Evolutionary conservation across 2,888 invertebrate genomes (phyloP), one percentile per base, ranked within the genome.

Genomic region (Parnassius apollo): DNA sequence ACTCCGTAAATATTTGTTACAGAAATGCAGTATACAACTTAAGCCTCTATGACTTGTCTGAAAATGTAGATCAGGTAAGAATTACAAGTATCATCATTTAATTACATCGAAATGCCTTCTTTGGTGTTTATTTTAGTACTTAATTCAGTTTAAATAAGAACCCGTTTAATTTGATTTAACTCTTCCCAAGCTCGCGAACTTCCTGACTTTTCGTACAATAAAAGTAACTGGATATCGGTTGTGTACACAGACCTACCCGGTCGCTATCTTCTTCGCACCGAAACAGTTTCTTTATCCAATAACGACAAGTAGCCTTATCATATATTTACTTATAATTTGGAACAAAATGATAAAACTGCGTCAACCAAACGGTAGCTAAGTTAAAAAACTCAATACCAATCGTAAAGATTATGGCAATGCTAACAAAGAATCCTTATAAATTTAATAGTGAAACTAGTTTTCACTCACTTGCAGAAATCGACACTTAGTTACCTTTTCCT

Each of bases 21-120:
- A 96, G 98, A 88, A 98, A 98, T 89, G 94, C 95, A 75, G 95
- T 98, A 73, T 98, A 97, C 93, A 98, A 98, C 89, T 94, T 98
- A 83, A 98, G 97, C 83, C 93, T 97, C 73, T 94, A 94, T 82
- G 96, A 97, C 80, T 93, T 98, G 79, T 94, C 94, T 72, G 97
- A 97, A 92, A 93, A 94, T 77, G 91, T 93, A 68, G 94, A 95
- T 76, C 94, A 95, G 94, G 95, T 95, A 90, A 85, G 71, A 60
- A 54, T 11, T 57, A 8, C 12, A 49, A 49, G 2, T n/a, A 18
- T 3, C 25, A 35, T 0, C 4, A 7, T 35, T 35, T 35, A 35
- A 35, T 35, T 35, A 35, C 35, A 7, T 35, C 35, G 7, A 35
- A 35, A 48, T 9, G 22, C 2, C 12, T 25, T 11, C n/a, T 49